Conservation (phyloP, 1,140 invertebrate species). For the Ceratina australensis region DNA sequence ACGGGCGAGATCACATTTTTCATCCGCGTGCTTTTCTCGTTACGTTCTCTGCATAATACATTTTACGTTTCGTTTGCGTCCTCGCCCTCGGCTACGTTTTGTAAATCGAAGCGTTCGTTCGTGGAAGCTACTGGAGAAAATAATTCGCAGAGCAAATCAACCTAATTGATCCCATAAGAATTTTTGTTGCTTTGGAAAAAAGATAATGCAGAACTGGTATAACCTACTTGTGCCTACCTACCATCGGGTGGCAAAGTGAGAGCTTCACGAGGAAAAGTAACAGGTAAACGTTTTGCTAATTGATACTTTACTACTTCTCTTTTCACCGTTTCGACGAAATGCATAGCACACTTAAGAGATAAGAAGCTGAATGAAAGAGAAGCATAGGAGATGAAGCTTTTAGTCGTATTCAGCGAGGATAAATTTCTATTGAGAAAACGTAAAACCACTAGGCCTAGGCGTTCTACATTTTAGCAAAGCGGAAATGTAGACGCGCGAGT, state of each 20-base stretch:
- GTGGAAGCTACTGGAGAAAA: not conserved
- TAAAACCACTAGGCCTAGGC: not conserved
- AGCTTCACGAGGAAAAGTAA: not conserved
- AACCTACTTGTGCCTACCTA: too few species aligned
- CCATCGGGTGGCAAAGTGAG: not conserved
- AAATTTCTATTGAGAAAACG: not conserved
- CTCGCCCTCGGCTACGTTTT: not conserved
- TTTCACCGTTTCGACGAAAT: not conserved
- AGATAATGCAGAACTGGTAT: not conserved
- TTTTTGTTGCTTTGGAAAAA: not conserved
- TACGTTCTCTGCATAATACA: not conserved
- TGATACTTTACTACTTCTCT: not conserved
- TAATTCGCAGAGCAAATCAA: not conserved
- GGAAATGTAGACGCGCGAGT: conserved; percentile 4
- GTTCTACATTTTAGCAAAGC: not conserved
- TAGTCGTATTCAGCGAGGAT: not conserved
- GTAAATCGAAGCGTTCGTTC: not conserved
- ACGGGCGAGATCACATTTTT: not conserved
- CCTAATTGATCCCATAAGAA: too few species aligned
- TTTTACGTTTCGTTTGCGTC: not conserved
- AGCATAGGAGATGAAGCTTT: not conserved
- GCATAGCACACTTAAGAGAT: not conserved
- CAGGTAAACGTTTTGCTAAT: not conserved
- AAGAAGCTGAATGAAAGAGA: too few species aligned
- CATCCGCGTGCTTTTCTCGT: not conserved